Evolutionary conservation across 2,888 invertebrate species (phyloP).

Genomic region (Drosophila falleni): DNA sequence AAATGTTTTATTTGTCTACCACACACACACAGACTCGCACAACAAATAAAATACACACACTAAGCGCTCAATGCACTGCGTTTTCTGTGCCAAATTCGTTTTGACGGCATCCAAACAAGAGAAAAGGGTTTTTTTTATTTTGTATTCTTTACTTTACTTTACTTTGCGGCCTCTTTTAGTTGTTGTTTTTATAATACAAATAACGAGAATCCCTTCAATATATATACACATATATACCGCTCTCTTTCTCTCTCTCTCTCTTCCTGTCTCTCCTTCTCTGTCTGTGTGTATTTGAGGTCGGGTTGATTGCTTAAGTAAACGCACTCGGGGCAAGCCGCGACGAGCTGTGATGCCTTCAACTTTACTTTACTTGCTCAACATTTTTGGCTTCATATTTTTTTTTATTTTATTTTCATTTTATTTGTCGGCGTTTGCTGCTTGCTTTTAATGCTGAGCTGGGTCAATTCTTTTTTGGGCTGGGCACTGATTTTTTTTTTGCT

Average conservation of each 20-base stretch:
- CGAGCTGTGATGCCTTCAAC: slow-evolving; percentile 71
- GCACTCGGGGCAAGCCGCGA: slow-evolving; percentile 71
- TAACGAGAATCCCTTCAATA: slow-evolving; percentile 70
- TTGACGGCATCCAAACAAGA: slow-evolving; percentile 61
- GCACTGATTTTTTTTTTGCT: slow-evolving; percentile 71
- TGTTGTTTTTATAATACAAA: slow-evolving; percentile 76
- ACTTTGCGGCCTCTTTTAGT: slow-evolving; percentile 79
- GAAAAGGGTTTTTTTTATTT: slow-evolving; percentile 45
- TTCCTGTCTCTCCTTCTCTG: slow-evolving; percentile 32
- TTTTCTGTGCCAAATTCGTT: slow-evolving; percentile 75
- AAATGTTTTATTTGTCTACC: slow-evolving; percentile 76
- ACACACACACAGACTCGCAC: slow-evolving; percentile 45
- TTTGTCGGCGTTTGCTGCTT: slow-evolving; percentile 47
- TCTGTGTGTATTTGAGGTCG: slow-evolving; percentile 72
- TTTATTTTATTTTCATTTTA: slow-evolving; percentile 32
- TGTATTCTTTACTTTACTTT: slow-evolving; percentile 58
- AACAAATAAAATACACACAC: slow-evolving; percentile 24
- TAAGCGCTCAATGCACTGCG: slow-evolving; percentile 68
- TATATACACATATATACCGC: slow-evolving; percentile 31
- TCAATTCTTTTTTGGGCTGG: slow-evolving; percentile 66
- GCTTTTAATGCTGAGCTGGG: slow-evolving; percentile 55
- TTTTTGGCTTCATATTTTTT: slow-evolving; percentile 60
- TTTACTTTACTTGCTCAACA: slow-evolving; percentile 69
- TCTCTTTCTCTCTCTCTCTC: neutral
- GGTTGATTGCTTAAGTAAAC: slow-evolving; percentile 81